Evolutionary conservation across 2,797 vertebrate genomes (phyloP).

Genomic region (Sebastes goodei): DNA sequence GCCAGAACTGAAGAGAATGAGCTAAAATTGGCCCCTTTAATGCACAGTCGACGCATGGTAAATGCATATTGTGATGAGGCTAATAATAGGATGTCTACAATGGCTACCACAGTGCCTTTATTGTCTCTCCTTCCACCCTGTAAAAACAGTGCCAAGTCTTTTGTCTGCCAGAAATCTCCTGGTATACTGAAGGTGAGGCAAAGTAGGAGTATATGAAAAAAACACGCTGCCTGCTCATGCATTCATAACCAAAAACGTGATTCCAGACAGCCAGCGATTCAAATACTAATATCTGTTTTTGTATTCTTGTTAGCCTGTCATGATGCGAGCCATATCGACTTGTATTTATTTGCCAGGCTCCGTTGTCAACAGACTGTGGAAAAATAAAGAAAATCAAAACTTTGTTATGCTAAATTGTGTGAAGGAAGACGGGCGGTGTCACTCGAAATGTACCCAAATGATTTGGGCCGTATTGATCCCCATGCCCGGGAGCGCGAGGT

Average conservation of each 20-base stretch:
- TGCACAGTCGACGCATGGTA: conserved; percentile 32
- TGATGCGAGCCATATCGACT: conserved; percentile 46
- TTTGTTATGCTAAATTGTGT: conserved; percentile 50
- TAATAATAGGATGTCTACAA: conserved; percentile 56
- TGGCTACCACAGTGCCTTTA: conserved; percentile 23
- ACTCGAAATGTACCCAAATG: conserved; percentile 49
- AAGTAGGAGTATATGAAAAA: background rate
- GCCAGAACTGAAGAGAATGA: conserved; percentile 13
- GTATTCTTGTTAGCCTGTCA: conserved; percentile 44
- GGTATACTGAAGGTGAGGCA: conserved; percentile 16
- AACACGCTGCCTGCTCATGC: background rate
- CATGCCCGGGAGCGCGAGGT: conserved; percentile 45
- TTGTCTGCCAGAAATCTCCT: conserved; percentile 23
- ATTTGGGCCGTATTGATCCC: conserved; percentile 57
- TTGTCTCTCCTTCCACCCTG: conserved; percentile 22
- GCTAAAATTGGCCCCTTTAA: conserved; percentile 42
- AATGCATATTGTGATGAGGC: conserved; percentile 46
- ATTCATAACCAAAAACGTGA: conserved; percentile 14
- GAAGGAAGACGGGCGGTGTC: conserved; percentile 39
- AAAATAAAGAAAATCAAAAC: conserved; percentile 63
- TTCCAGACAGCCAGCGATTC: conserved; percentile 35
- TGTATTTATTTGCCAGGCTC: conserved; percentile 42
- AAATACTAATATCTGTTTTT: conserved; percentile 36
- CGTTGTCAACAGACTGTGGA: conserved; percentile 33
- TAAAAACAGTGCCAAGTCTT: conserved; percentile 29